These are phyloP conservation scores for Drosophila parabipectinata DNA, from an alignment of 1,140 invertebrate species.

Conservation along the genomic window DNA sequence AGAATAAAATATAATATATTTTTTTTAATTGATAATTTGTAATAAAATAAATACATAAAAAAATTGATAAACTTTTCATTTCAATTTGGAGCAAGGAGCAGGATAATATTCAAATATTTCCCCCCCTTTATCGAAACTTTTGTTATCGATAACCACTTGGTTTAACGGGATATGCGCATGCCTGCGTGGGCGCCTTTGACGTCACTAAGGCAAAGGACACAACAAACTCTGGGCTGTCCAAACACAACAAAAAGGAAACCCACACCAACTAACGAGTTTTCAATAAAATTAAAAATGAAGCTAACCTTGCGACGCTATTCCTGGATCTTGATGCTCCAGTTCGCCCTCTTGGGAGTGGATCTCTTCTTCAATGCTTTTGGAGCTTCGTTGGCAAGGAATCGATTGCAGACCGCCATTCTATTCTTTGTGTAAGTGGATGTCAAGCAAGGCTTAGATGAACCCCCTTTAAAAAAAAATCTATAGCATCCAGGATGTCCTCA, in stretches of 20 bases:
- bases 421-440: conserved; percentile 73
- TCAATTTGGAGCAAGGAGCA: not conserved
- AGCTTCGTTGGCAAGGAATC: conserved; percentile 50
- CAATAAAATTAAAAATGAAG: conserved; percentile 61
- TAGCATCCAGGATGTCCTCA: conserved; percentile 89
- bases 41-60: not conserved
- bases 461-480: not conserved
- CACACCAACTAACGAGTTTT: not conserved
- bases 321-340: conserved; percentile 66
- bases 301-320: conserved; percentile 74
- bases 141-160: not conserved
- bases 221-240: conserved; percentile 33
- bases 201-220: conserved; percentile 67
- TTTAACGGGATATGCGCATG: conserved; percentile 40
- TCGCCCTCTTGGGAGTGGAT: conserved; percentile 61
- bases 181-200: conserved; percentile 55
- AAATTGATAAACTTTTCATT: not conserved
- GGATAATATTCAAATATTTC: not conserved
- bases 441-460: not conserved
- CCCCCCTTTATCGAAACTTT: not conserved
- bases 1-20: conserved; percentile 7
- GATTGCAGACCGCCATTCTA: conserved; percentile 70
- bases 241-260: conserved; percentile 12
- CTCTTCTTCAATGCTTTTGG: conserved; percentile 79
- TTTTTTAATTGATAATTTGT: not conserved